These are phyloP conservation scores for Laticauda colubrina DNA, from an alignment of 2,113 vertebrate genomes.

Conservation along the genomic window DNA sequence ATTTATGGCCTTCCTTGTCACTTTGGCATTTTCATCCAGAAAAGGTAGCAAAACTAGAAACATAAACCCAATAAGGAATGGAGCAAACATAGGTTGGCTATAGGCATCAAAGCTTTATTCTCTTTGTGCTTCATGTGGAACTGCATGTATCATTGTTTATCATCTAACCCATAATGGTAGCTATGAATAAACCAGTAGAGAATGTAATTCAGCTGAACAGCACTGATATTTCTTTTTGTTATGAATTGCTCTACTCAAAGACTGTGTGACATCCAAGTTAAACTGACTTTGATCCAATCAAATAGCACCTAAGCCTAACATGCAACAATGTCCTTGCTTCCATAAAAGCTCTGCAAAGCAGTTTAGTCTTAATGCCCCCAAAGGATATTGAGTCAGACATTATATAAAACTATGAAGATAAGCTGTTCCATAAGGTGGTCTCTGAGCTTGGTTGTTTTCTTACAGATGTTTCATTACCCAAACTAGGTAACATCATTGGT, in stretches of 20 bases:
- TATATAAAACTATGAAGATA: not conserved
- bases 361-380: not conserved
- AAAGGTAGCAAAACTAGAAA: not conserved
- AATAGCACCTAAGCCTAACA: not conserved
- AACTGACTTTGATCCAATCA: not conserved
- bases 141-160: not conserved
- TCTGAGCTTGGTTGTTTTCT: not conserved
- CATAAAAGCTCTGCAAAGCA: not conserved
- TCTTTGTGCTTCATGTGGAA: not conserved
- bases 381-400: not conserved
- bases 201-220: not conserved
- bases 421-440: not conserved
- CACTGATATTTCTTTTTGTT: no score
- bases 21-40: not conserved
- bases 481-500: not conserved
- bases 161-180: not conserved
- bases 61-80: not conserved
- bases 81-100: not conserved
- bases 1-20: not conserved
- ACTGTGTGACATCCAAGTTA: not conserved
- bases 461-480: not conserved
- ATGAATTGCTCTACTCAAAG: not conserved
- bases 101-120: not conserved
- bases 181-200: not conserved
- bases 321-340: not conserved